Conservation (phyloP, 2,797 vertebrate genomes). For the Clarias platycephalus region DNA sequence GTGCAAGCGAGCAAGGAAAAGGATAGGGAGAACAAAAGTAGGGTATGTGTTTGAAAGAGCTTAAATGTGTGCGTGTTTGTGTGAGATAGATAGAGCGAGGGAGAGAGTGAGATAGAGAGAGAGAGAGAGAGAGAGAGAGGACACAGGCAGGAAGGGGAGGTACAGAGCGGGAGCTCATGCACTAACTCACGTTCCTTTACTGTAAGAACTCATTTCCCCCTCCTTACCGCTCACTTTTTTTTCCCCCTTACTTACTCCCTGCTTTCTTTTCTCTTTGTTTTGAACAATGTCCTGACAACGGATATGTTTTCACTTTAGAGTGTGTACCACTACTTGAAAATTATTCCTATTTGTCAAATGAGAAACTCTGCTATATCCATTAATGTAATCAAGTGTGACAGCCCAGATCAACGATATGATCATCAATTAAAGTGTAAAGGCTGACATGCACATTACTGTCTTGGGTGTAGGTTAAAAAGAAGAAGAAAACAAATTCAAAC, state of each 20-base stretch:
- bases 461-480: background rate
- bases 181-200: conserved; percentile 70
- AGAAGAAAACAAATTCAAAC: background rate
- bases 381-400: conserved; percentile 13
- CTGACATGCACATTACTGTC: background rate
- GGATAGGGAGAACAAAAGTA: conserved; percentile 1
- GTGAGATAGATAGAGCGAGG: conserved; percentile 16
- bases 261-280: conserved; percentile 46
- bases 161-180: conserved; percentile 58
- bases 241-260: conserved; percentile 36
- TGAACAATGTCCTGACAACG: conserved; percentile 43
- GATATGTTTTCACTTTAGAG: conserved; percentile 26
- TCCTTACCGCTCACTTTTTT: conserved; percentile 52
- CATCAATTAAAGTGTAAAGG: conserved; percentile 3
- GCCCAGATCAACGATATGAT: background rate
- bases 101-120: conserved; percentile 41
- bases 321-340: conserved; percentile 7
- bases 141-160: conserved; percentile 59
- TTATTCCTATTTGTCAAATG: conserved; percentile 18
- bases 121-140: conserved; percentile 44
- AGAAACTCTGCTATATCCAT: background rate
- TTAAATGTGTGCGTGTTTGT: conserved; percentile 15
- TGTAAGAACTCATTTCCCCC: conserved; percentile 66
- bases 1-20: conserved; percentile 13
- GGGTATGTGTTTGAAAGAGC: conserved; percentile 5